Evolutionary conservation across 2,888 invertebrate species (phyloP).

Genomic region (Drosophila algonquin): DNA sequence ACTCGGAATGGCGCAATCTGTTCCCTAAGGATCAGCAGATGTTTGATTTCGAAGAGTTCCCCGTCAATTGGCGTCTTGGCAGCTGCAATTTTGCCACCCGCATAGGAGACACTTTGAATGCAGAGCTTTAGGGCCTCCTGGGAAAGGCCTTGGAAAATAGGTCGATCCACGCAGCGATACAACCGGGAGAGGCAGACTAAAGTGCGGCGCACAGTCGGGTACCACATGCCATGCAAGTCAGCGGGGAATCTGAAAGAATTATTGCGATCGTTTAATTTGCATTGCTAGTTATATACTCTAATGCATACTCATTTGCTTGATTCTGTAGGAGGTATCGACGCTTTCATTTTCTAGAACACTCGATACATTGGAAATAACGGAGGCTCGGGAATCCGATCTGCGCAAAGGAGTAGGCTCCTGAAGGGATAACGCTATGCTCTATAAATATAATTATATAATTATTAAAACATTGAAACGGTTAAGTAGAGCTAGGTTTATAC

Average conservation of each 20-base stretch:
- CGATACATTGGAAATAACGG: conserved; percentile 88
- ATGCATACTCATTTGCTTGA: conserved; percentile 79
- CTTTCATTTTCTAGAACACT: conserved; percentile 86
- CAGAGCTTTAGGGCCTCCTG: conserved; percentile 97
- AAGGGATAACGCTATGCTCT: conserved; percentile 88
- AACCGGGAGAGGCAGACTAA: conserved; percentile 96
- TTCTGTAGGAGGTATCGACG: conserved; percentile 83
- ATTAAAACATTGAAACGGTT: not conserved
- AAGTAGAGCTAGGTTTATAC: conserved; percentile 80
- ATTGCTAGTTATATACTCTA: fast-evolving
- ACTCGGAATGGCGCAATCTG: conserved; percentile 99
- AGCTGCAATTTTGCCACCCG: conserved; percentile 90
- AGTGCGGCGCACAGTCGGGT: conserved; percentile 97
- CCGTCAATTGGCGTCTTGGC: conserved; percentile 94
- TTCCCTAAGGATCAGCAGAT: conserved; percentile 96
- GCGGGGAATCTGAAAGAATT: conserved; percentile 88
- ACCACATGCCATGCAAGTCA: conserved; percentile 99
- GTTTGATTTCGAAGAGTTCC: conserved; percentile 98
- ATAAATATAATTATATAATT: too few species aligned
- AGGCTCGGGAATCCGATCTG: conserved; percentile 88
- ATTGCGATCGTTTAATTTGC: not conserved
- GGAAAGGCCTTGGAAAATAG: conserved; percentile 98
- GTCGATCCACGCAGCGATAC: conserved; percentile 94
- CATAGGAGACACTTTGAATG: conserved; percentile 93
- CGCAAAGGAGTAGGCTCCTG: conserved; percentile 86